Evolutionary conservation across 2,797 vertebrate species (phyloP).

Genomic region (Siniperca scherzeri): DNA sequence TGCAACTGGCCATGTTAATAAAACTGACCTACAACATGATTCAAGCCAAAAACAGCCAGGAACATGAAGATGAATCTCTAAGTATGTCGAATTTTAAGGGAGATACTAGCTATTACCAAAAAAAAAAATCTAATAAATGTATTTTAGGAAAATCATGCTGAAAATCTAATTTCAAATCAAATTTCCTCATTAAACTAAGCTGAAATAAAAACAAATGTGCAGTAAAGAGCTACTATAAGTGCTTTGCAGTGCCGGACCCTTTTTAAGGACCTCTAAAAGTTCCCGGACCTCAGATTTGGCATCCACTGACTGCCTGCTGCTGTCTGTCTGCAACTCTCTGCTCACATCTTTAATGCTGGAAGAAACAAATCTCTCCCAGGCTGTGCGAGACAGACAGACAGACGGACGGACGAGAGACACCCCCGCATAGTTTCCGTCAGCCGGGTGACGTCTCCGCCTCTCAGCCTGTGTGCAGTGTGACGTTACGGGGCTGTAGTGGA

Average conservation of each 20-base stretch:
- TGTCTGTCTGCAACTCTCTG: conserved; percentile 5
- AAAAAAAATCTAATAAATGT: background rate
- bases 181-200: background rate
- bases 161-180: background rate
- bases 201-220: background rate
- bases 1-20: conserved; percentile 37
- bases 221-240: background rate
- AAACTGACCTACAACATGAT: conserved; percentile 21
- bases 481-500: conserved; percentile 83
- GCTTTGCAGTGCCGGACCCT: background rate
- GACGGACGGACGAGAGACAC: conserved; percentile 73
- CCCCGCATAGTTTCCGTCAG: conserved; percentile 87
- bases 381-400: conserved; percentile 25
- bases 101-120: background rate
- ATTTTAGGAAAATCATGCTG: background rate
- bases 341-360: conserved; percentile 44
- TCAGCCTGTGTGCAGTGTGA: conserved; percentile 83
- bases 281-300: background rate
- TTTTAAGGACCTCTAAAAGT: background rate
- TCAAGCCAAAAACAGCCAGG: conserved; percentile 19
- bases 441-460: conserved; percentile 86
- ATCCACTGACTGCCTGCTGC: background rate
- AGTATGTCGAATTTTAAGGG: background rate
- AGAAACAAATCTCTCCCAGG: conserved; percentile 62
- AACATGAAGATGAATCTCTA: background rate